Evolutionary conservation across 2,888 invertebrate species (phyloP), one percentile per base, ranked within the genome.

Genomic region (Omphaloscelis lunosa): DNA sequence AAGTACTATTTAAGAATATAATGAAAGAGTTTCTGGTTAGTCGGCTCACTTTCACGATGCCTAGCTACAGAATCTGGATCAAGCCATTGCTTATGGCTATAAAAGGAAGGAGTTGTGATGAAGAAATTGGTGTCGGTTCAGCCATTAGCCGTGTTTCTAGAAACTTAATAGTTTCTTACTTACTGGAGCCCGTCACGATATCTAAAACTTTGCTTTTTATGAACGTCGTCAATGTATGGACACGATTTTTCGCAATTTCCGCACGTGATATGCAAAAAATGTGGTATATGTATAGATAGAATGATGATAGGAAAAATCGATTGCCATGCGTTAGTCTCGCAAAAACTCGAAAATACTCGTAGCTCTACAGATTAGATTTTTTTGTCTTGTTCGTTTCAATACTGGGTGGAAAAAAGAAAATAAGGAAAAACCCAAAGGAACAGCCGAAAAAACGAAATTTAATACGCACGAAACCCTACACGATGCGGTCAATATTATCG

Each of bases 11-110:
- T 72, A 75, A 23, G 58, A 65, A 62, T 66, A 85, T 86, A 88
- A 87, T 87, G 84, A 85, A 88, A 88, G 85, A 80, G 84, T 88
- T 87, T 85, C 89, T 86, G 87, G 86, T 88, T 86, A 74, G 75
- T 75, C 81, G 77, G 79, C 80, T 75, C 39, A 88, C 92, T 92
- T 92, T 92, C 92, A 84, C 89, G 65, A 85, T 59, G 63, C 69
- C 74, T n/a, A 68, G 68, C 67, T 69, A 56, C 34, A 56, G 63
- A 51, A 82, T 80, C 79, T 82, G 81, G 89, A 90, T 89, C 89
- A 87, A 85, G 89, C 86, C 34, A 27, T 51, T 85, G 77, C 72
- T 58, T 39, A 72, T 76, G 66, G 29, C 85, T 82, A 70, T 76
- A 74, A 80, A 85, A 86, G 85, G 86, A 86, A 85, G 75, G 73